A percentile compares a stretch with the other conserved stretches of the same genome.
Evolutionary conservation across 2,888 invertebrate species (phyloP).

Genomic region (Stenolophus ochropezus): DNA sequence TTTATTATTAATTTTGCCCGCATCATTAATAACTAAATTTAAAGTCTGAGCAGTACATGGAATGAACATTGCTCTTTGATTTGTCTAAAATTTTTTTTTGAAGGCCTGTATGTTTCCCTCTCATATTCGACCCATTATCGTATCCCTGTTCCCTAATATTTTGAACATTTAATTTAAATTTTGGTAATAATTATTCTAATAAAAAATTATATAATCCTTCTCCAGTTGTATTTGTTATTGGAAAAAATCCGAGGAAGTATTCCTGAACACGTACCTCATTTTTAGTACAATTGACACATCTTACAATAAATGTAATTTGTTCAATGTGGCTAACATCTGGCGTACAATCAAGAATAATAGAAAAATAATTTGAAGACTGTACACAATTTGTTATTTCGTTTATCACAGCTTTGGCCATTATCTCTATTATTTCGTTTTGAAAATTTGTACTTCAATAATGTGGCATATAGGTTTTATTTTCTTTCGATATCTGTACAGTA

Average conservation of each 20-base stretch:
- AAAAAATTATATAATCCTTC: conserved; percentile 50
- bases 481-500: too few species aligned
- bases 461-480: too few species aligned
- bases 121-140: conserved; percentile 67
- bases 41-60: conserved; percentile 65
- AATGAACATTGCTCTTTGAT: conserved; percentile 65
- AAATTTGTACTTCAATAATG: too few species aligned
- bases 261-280: too few species aligned
- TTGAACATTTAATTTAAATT: conserved; percentile 61
- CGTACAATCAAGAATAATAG: too few species aligned
- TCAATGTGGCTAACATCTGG: too few species aligned
- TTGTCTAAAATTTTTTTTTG: conserved; percentile 65
- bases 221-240: background rate
- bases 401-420: too few species aligned
- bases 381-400: too few species aligned
- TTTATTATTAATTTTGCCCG: conserved; percentile 63
- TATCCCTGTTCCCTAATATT: conserved; percentile 64
- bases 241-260: background rate
- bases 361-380: too few species aligned
- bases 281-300: too few species aligned
- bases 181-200: conserved; percentile 38
- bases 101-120: conserved; percentile 64
- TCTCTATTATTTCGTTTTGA: too few species aligned
- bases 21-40: conserved; percentile 66
- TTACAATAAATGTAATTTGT: too few species aligned